Conservation (phyloP, 2,888 invertebrate genomes). For the Leptothorax acervorum region DNA sequence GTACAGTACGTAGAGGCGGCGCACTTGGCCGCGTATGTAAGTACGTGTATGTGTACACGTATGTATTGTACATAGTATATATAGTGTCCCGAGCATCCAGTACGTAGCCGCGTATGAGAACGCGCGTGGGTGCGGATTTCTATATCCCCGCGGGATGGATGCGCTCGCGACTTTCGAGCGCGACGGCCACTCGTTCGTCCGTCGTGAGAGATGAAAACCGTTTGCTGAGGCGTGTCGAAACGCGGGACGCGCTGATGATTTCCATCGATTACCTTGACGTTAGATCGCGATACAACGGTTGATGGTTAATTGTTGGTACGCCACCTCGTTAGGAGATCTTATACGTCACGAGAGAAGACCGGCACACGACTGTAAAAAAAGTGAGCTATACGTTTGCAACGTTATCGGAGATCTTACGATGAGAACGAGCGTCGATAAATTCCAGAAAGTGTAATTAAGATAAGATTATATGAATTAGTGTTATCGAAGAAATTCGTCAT, state of each 20-base stretch:
- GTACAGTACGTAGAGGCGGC: neutral
- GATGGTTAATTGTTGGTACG: slow-evolving; percentile 1
- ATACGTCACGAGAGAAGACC: neutral
- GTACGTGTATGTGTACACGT: neutral
- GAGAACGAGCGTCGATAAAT: neutral
- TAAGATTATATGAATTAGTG: neutral
- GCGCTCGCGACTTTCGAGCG: slow-evolving; percentile 43
- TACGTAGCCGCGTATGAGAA: slow-evolving; percentile 29
- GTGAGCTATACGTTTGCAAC: neutral
- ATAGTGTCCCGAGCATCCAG: slow-evolving; percentile 22
- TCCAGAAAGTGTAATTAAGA: neutral
- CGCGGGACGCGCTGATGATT: slow-evolving; percentile 12
- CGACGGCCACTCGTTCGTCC: slow-evolving; percentile 24
- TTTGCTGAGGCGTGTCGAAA: slow-evolving; percentile 7
- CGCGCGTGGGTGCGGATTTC: slow-evolving; percentile 53
- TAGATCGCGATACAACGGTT: neutral
- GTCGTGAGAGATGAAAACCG: slow-evolving; percentile 42
- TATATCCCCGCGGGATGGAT: slow-evolving; percentile 38
- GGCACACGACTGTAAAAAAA: neutral
- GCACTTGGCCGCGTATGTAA: neutral
- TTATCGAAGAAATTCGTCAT: neutral
- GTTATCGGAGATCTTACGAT: neutral
- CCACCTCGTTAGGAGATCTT: slow-evolving; percentile 4
- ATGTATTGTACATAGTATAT: neutral
- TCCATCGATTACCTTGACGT: neutral